Base-by-base conservation (phyloP, 2,888 invertebrate species). In the Neelides folsomi region DNA sequence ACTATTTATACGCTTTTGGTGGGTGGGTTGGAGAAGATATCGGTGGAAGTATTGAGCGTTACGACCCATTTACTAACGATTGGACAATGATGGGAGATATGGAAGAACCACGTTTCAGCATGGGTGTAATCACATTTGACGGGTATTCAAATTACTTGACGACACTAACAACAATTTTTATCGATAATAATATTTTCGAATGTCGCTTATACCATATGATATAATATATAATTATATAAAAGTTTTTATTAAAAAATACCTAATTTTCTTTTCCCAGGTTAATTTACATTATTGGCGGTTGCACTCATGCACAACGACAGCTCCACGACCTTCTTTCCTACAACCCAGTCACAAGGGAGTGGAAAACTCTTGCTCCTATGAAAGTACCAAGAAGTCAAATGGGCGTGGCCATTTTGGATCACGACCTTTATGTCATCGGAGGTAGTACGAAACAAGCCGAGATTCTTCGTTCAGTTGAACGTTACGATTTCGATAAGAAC, bases 21-120 rank as follows among this genome's bases (percentile, higher is more conserved):
- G 93, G 93, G 3, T 92, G 92, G 90, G 82, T 92, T 35, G 92
- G 90, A 0, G 83, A 85, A 56, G 88, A 89, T 68, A 87, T 92
- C 69, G 89, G 88, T 1, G 82, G 83, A 19, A 81, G 85, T 1
- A 85, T 93, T 58, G 93, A 93, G 69, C 78, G 82, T 64, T 93
- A 87, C 68, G 85, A 90, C 70, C 85, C 89, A 0, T 75, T 79
- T 52, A 73, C 77, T 35, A 80, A 88, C 68, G 76, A 77, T 57
- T 93, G 93, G 92, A 75, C 76, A 34, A 71, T 82, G 43, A 77
- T 81, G 51, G 88, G 84, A 0, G 78, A 80, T 66, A 78, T 92
- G 74, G 85, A 85, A 0, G 84, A 86, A 65, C 85, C 87, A 0
- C 76, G 88, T 54, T 90, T 88, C 68, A 88, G 88, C 64, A 90